Evolutionary conservation across 2,797 vertebrate species (phyloP), one percentile per base, ranked within the genome.

Genomic region (Rhinichthys osculus): DNA sequence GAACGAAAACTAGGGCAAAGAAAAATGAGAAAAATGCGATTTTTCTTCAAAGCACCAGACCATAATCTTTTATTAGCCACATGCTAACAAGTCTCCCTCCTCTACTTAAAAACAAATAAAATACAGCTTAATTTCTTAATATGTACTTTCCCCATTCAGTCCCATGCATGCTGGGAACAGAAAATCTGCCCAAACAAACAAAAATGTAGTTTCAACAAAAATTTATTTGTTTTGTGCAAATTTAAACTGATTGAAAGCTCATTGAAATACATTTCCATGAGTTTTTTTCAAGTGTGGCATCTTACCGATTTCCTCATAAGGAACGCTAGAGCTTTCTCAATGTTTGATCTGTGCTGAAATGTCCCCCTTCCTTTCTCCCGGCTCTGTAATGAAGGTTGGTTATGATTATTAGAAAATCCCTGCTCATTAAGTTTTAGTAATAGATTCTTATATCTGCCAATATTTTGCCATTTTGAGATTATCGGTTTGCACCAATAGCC

Each of bases 311-410:
- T 97, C 57, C 89, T 94, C 92, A 95, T 97, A 30, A 99, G 93
- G 92, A 99, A 99, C 80, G 93, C 92, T 86, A 99, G 94, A 14
- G 95, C 97, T 74, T 97, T 97, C 90, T 97, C 97, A 44, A 99
- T 96, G 92, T 99, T 98, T 93, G 95, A 97, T 92, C 98, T 95
- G 84, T 97, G 95, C 88, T 98, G 97, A 88, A 98, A 98, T 72
- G 95, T 94, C 78, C 93, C 96, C 79, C 95, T 86, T 40, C 94
- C 97, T 94, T 96, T 96, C 91, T 99, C 97, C 50, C 97, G 97
- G 89, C 93, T 94, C 98, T 99, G 92, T 6, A 40, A 87, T 42
- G 70, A 70, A 57, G 17, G 5, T 30, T 30, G 11, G 10, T 73
- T 74, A 11, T 35, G 19, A 19, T 42, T 81, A 70, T 52, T 23